Conservation (phyloP, 2,888 invertebrate genomes). For the Luperina testacea region DNA sequence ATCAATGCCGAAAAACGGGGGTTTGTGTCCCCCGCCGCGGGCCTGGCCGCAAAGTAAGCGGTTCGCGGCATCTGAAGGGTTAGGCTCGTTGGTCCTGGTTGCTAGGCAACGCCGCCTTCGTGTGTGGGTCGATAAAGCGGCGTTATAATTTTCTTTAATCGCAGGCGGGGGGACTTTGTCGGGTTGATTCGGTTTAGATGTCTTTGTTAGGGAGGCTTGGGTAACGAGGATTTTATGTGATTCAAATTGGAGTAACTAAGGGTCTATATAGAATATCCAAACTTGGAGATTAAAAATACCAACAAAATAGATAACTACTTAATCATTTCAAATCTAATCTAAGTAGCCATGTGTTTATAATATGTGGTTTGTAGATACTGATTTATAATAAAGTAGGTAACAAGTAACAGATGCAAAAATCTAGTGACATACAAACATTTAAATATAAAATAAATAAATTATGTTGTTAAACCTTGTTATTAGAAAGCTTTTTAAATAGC, state of each 20-base stretch:
- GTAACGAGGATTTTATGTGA: slow-evolving; percentile 47
- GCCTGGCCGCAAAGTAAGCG: slow-evolving; percentile 86
- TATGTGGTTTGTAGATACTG: background rate
- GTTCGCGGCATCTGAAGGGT: slow-evolving; percentile 88
- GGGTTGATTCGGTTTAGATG: slow-evolving; percentile 71
- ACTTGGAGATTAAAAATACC: background rate
- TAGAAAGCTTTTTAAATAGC: background rate
- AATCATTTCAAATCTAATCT: background rate
- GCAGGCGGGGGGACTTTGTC: slow-evolving; percentile 71
- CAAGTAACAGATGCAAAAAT: too few relatives aligned
- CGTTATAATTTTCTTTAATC: slow-evolving; percentile 88
- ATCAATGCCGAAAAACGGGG: slow-evolving; percentile 90
- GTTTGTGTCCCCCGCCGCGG: slow-evolving; percentile 77
- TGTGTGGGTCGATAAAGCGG: slow-evolving; percentile 83
- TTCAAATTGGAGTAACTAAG: slow-evolving; percentile 19
- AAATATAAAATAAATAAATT: background rate
- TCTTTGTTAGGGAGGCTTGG: slow-evolving; percentile 68
- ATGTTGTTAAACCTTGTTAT: too few relatives aligned
- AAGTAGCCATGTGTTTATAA: background rate
- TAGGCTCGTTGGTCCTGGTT: slow-evolving; percentile 81
- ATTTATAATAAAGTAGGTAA: background rate
- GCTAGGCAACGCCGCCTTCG: slow-evolving; percentile 86
- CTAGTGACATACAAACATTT: too few relatives aligned
- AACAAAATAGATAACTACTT: background rate
- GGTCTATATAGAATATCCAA: slow-evolving; percentile 1